These are phyloP conservation scores for Stegastes partitus DNA, from an alignment of 2,113 vertebrate genomes.

Conservation along the genomic window DNA sequence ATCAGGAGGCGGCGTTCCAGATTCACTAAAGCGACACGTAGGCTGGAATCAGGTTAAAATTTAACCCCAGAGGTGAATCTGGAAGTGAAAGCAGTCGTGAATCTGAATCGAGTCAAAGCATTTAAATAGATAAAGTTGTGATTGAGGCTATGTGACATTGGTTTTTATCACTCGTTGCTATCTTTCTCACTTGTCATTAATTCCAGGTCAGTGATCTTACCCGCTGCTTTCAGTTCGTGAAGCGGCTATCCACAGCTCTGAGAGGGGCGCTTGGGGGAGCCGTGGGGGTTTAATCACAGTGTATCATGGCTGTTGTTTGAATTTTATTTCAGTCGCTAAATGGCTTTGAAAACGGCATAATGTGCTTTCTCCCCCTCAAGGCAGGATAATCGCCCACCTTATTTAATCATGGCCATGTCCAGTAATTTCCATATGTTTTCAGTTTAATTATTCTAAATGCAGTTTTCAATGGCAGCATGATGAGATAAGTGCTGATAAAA, in stretches of 20 bases:
- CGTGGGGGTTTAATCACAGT: slow-evolving; percentile 78
- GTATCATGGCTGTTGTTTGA: slow-evolving; percentile 82
- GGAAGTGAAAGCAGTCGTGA: slow-evolving; percentile 49
- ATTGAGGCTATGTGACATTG: slow-evolving; percentile 73
- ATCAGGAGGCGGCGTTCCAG: slow-evolving; percentile 43
- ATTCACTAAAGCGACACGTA: slow-evolving; percentile 44
- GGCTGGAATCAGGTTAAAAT: slow-evolving; percentile 49
- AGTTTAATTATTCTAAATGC: slow-evolving; percentile 80
- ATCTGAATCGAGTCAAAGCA: slow-evolving; percentile 47
- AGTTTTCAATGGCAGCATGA: slow-evolving; percentile 69
- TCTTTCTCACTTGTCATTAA: slow-evolving; percentile 79
- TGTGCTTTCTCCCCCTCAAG: slow-evolving; percentile 80
- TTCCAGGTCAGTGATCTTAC: slow-evolving; percentile 81
- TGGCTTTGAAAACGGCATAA: slow-evolving; percentile 85
- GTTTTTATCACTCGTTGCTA: slow-evolving; percentile 76
- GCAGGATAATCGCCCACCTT: slow-evolving; percentile 81
- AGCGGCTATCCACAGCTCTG: slow-evolving; percentile 55
- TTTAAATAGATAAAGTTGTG: slow-evolving; percentile 63
- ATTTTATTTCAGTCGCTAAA: slow-evolving; percentile 82
- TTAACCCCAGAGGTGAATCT: slow-evolving; percentile 47
- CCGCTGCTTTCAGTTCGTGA: slow-evolving; percentile 57
- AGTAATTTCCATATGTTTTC: slow-evolving; percentile 84
- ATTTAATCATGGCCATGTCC: slow-evolving; percentile 85
- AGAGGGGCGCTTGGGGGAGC: slow-evolving; percentile 47
- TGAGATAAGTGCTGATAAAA: slow-evolving; percentile 83